phyloP scores from a whole-genome alignment of 2,113 vertebrate species.

The Rousettus leschenaultii region DNA sequence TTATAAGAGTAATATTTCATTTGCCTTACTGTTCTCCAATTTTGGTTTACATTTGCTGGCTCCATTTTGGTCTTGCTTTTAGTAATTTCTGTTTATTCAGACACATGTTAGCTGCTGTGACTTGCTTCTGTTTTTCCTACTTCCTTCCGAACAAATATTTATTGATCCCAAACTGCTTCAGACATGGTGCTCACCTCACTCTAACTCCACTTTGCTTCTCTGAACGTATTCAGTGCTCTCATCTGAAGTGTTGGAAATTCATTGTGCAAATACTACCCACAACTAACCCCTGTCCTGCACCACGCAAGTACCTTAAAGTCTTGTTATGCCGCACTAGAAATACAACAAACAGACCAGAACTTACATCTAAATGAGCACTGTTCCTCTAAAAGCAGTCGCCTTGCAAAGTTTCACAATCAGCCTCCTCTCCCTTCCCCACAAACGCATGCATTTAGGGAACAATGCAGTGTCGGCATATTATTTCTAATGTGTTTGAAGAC shows the following conservation, averaged over 20 bases:
- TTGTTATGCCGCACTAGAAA: not conserved
- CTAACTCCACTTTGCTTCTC: not conserved
- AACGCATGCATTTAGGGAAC: not conserved
- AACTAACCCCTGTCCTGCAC: not conserved
- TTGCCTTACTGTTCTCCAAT: constrained; percentile 11
- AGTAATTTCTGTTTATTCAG: not conserved
- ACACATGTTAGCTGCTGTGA: not conserved
- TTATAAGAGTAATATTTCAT: constrained; percentile 11
- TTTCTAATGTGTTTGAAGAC: not conserved
- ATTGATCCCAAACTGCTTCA: not conserved
- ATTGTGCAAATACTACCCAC: not conserved
- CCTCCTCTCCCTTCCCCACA: not conserved
- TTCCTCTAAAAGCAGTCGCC: not conserved
- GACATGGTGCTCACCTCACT: not conserved
- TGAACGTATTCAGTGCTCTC: not conserved
- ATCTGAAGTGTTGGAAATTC: not conserved
- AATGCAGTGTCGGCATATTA: not conserved
- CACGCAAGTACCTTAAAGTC: not conserved
- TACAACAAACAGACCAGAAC: not conserved
- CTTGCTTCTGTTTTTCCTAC: not conserved
- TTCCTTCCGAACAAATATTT: not conserved
- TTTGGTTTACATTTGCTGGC: not conserved
- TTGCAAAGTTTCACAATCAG: not conserved
- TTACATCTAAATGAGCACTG: not conserved
- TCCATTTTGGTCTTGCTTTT: not conserved